Percentiles rank a stretch among this genome's conserved stretches.
Conservation (phyloP, 2,888 invertebrate genomes). For the Leptinotarsa tumamoca region DNA sequence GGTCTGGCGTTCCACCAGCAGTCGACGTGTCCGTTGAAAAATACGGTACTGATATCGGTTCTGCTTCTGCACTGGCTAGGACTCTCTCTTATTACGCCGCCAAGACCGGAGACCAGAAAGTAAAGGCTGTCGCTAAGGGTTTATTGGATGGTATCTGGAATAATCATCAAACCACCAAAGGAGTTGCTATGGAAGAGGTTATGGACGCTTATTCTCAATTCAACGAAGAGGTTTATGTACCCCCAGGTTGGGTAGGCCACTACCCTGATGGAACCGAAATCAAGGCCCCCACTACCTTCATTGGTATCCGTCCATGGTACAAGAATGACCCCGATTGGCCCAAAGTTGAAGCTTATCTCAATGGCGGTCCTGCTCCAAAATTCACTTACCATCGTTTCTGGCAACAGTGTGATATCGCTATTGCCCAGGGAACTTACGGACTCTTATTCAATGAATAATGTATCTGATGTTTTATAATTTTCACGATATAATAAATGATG, state of each 20-base stretch:
- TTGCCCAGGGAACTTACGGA: conserved; percentile 49
- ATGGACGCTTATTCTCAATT: conserved; percentile 50
- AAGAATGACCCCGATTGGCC: conserved; percentile 49
- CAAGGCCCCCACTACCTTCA: conserved; percentile 47
- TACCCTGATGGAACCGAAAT: conserved; percentile 51
- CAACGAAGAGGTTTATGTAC: conserved; percentile 49
- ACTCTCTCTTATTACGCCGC: conserved; percentile 52
- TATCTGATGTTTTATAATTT: background rate
- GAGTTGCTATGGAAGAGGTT: conserved; percentile 47
- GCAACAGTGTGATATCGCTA: conserved; percentile 50
- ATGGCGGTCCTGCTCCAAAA: conserved; percentile 47
- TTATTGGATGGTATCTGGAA: conserved; percentile 49
- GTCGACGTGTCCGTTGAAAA: conserved; percentile 46
- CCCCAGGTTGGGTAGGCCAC: conserved; percentile 50
- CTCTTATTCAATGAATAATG: conserved; percentile 50
- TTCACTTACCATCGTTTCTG: conserved; percentile 52
- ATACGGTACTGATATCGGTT: conserved; percentile 48
- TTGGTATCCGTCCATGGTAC: conserved; percentile 47
- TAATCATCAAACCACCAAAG: conserved; percentile 42
- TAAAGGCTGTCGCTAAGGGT: conserved; percentile 46
- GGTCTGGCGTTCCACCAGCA: conserved; percentile 50
- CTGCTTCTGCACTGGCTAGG: conserved; percentile 50
- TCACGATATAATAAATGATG: background rate
- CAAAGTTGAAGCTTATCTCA: conserved; percentile 46
- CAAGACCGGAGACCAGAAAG: conserved; percentile 45